These are phyloP conservation scores for Peromyscus eremicus DNA, from an alignment of 2,797 vertebrate species.

Conservation along the genomic window DNA sequence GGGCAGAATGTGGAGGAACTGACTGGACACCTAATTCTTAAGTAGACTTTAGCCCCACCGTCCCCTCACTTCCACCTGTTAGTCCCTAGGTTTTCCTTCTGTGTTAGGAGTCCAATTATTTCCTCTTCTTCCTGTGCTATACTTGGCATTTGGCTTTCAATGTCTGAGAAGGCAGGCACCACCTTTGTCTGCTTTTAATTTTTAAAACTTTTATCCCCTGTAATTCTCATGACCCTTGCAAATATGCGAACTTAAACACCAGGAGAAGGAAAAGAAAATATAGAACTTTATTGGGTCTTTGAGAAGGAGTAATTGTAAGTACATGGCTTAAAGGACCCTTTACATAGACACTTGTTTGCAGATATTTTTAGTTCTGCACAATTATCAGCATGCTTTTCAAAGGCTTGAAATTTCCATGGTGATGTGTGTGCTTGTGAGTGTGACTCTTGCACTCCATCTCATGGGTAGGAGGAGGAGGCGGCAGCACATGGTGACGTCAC, in stretches of 20 bases:
- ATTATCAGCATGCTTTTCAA: not conserved
- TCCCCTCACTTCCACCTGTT: not conserved
- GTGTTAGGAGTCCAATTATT: not conserved
- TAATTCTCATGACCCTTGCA: not conserved
- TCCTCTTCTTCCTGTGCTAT: not conserved
- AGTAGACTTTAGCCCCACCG: not conserved
- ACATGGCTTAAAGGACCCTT: not conserved
- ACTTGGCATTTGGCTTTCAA: not conserved
- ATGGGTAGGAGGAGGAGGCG: accelerated
- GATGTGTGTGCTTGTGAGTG: not conserved
- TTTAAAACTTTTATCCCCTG: not conserved
- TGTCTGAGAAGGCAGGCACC: not conserved
- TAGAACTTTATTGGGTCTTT: conserved; percentile 7
- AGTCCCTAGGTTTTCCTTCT: not conserved
- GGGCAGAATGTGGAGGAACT: not conserved
- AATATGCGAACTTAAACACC: not conserved
- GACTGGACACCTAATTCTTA: not conserved
- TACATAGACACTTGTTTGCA: not conserved
- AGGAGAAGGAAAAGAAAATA: not conserved
- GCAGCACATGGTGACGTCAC: not conserved
- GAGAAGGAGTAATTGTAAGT: not conserved
- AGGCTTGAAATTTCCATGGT: not conserved
- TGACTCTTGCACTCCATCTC: not conserved
- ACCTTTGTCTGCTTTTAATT: not conserved
- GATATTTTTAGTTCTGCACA: not conserved